Percentiles rank a stretch among this genome's conserved stretches.
These are phyloP conservation scores for Notarius lentiginosus DNA, from an alignment of 2,113 vertebrate species.

Conservation along the genomic window DNA sequence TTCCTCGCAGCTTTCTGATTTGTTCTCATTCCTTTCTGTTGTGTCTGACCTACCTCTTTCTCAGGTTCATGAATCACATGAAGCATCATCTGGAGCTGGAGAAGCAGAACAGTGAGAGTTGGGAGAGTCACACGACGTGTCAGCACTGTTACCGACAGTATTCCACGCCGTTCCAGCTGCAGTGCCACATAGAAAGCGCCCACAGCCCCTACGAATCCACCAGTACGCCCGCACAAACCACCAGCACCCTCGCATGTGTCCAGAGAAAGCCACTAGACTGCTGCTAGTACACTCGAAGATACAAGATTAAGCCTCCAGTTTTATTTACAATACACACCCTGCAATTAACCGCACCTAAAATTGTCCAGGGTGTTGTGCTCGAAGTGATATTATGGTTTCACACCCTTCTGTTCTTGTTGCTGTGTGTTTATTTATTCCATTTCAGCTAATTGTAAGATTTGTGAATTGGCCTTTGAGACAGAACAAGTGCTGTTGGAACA, in stretches of 20 bases:
- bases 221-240: slow-evolving; percentile 73
- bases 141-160: slow-evolving; percentile 98
- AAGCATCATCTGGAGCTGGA: slow-evolving; percentile 97
- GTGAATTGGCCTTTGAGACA: slow-evolving; percentile 95
- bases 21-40: not conserved
- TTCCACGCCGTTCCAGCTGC: slow-evolving; percentile 94
- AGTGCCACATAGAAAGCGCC: slow-evolving; percentile 97
- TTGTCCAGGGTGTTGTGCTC: not conserved
- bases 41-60: not conserved
- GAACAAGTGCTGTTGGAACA: slow-evolving; percentile 96
- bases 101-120: slow-evolving; percentile 97
- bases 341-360: not conserved
- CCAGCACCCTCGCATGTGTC: not conserved
- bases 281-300: not conserved
- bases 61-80: slow-evolving; percentile 99
- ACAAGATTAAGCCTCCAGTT: not conserved
- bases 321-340: slow-evolving; percentile 18
- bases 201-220: slow-evolving; percentile 91
- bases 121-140: slow-evolving; percentile 97
- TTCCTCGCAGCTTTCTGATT: not conserved
- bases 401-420: not conserved
- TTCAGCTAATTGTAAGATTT: slow-evolving; percentile 95
- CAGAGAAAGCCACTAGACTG: not conserved
- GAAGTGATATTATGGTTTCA: not conserved
- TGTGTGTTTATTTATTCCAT: slow-evolving; percentile 20